Base-by-base conservation (phyloP, 2,113 vertebrate species). In the Entosphenus tridentatus region DNA sequence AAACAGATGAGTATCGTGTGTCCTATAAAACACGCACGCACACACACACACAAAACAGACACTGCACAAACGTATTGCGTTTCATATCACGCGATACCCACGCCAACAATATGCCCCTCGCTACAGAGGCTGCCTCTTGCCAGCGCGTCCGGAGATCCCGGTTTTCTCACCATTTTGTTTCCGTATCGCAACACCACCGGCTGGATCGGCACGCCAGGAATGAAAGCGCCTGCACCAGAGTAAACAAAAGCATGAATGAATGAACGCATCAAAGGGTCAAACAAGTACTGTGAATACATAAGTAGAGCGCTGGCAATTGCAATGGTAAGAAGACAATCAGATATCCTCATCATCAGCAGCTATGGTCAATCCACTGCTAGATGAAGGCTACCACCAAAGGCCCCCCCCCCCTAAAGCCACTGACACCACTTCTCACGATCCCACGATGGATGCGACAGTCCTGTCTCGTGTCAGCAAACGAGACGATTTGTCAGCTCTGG, bases 161-260 rank as follows among this genome's bases (percentile, higher is more conserved):
- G 62, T 65, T 14, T 8, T 2, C 84, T 81, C 76, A 97, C 93
- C 87, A 87, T 79, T 77, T 81, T 84, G 75, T 96, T 96, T 11
- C 89, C 88, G 71, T 97, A 97, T 55, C 87, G 84, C 55, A 97
- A 76, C 67, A 95, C 86, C 70, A 95, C 91, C 2, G 93, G 93
- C 72, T 97, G 93, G 13, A 97, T 86, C 11, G 93, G 91, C 10
- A 95, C 88, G 9, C 85, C 90, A 3, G 93, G 93, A 74, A 97
- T 97, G 73, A 97, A 96, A 0, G 93, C 93, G 67, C 93, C 93
- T 97, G 75, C 3, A 57, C 57, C 70, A 4, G 70, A 69, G 62
- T 71, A 71, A 18, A 67, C 68, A 75, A 12, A 57, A 9, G 39
- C 16, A 39, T 39, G 39, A 39, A 39, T 39, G 39, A 39, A 39